Evolutionary conservation across 2,888 invertebrate species (phyloP), one percentile per base, ranked within the genome.

Genomic region (Volucella bombylans): DNA sequence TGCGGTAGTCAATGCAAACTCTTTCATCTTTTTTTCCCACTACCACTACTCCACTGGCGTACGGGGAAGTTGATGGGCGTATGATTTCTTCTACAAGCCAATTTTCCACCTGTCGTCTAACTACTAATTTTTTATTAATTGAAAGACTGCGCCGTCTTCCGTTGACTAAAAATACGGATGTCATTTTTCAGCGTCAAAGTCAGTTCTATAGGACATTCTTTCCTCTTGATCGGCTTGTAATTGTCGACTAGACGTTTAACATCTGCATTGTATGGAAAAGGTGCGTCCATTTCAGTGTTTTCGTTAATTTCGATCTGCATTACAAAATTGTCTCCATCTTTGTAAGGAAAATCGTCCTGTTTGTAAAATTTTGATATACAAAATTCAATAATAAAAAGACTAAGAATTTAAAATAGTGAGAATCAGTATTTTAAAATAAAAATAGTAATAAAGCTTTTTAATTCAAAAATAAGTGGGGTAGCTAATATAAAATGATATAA

Each of bases 1-100:
- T 31, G 31, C 91, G 65, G 77, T 89, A 92, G 74, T 92, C 91
- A 0, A 91, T 87, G 77, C 91, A 91, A 78, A 86, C 9, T 54
- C 83, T 45, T 4, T 68, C 81, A 23, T 83, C 71, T 43, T 86
- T 87, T 65, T 86, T 86, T 15, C 87, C 1, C 8, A 89, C 62
- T 9, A 86, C 86, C 4, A 87, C 76, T 14, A 49, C 72, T 31
- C 83, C n/a, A n/a, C n/a, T 86, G 3, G 89, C 87, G 62, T 88
- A 90, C 1, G 89, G 88, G 0, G 89, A 90, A 57, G 55, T 55
- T 8, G 88, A 88, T 3, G 88, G 88, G 52, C 86, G 78, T 11
- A 90, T 86, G 1, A 91, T 88, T 4, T 88, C 89, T 15, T 88
- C 82, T 10, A 87, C 39, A 4, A 89, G 12, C 89, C 90, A 91